Evolutionary conservation across 1,140 invertebrate genomes (phyloP).

Genomic region (Eurosta solidaginis): DNA sequence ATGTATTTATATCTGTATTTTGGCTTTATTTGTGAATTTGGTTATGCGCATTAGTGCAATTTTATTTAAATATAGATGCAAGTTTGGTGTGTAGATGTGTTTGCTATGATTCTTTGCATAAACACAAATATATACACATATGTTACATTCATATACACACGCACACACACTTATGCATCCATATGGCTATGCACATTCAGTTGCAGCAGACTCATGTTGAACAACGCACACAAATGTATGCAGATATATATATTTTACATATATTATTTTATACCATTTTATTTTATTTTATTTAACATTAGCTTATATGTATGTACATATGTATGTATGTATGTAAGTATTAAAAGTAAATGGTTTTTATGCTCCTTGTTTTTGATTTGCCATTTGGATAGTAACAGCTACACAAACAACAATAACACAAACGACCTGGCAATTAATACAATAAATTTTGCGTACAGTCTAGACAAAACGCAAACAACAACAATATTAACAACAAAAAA

Average conservation of each 20-base stretch:
- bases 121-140: not conserved
- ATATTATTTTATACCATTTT: conserved; percentile 9
- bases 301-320: not conserved
- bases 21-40: not conserved
- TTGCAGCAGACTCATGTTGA: too few relatives aligned
- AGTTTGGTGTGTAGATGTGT: not conserved
- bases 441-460: conserved; percentile 27
- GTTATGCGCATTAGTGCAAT: not conserved
- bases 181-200: too few relatives aligned
- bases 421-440: conserved; percentile 4
- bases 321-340: too few relatives aligned
- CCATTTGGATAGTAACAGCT: not conserved
- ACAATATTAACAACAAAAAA: conserved; percentile 12
- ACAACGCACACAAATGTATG: not conserved
- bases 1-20: too few relatives aligned
- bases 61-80: not conserved
- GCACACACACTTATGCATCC: not conserved
- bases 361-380: conserved; percentile 12
- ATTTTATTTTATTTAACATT: conserved; percentile 7
- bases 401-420: conserved; percentile 5
- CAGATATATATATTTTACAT: not conserved
- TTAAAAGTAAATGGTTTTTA: conserved; percentile 21
- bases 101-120: not conserved
- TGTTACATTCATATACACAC: not conserved
- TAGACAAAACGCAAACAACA: conserved; percentile 24